phyloP scores from a whole-genome alignment of 2,888 invertebrate genomes.

The Autographa gamma region DNA sequence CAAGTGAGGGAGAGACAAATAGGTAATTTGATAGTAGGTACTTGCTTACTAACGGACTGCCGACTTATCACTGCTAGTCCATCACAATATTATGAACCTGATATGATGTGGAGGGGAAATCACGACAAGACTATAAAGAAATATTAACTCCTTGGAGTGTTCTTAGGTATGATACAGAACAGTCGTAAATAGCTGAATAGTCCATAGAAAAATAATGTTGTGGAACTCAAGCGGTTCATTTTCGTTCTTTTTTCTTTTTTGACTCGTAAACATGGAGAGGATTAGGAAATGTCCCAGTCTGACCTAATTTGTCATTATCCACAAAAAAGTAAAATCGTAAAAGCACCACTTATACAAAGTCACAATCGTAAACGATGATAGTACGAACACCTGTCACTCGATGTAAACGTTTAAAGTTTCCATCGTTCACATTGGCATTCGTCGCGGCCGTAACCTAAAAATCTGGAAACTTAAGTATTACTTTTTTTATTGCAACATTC shows the following conservation, averaged over 20 bases:
- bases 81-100: constrained; percentile 34
- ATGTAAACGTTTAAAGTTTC: constrained; percentile 64
- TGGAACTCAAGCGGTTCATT: too few species aligned
- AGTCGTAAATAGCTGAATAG: background rate
- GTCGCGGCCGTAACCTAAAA: constrained; percentile 63
- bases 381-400: constrained; percentile 68
- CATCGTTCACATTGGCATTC: constrained; percentile 59
- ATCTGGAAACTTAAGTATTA: constrained; percentile 61
- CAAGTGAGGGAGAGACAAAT: constrained; percentile 33
- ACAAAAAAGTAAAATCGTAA: constrained; percentile 61
- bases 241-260: too few species aligned
- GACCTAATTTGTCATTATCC: constrained; percentile 47
- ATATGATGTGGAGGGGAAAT: constrained; percentile 15
- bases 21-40: constrained; percentile 40
- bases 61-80: constrained; percentile 33
- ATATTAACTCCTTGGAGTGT: background rate
- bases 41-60: constrained; percentile 12
- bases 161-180: background rate
- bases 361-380: constrained; percentile 70
- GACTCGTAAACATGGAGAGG: constrained; percentile 7
- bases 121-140: constrained; percentile 19
- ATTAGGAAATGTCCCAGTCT: constrained; percentile 24
- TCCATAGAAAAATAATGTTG: too few species aligned
- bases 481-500: constrained; percentile 65
- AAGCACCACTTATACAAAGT: constrained; percentile 60